Evolutionary conservation across 2,113 vertebrate species (phyloP), one percentile per base, ranked within the genome.

Genomic region (Oryzias woworae): DNA sequence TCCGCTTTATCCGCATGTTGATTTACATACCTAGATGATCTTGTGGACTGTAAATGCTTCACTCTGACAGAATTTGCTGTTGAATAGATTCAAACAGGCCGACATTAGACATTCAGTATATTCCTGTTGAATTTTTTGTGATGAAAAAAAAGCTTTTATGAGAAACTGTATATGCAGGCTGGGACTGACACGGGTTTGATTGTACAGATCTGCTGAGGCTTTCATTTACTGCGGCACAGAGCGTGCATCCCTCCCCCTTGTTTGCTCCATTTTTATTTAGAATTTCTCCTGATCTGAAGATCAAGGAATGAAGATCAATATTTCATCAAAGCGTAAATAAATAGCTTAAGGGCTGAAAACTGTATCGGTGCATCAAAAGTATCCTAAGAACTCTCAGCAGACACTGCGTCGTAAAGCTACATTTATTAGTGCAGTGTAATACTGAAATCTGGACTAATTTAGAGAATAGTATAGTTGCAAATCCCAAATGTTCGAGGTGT

Each of bases 261-360:
- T 67, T 71, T 5, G 16, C 14, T 43, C 48, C 51, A 14, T 53
- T 74, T 76, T 75, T 72, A 64, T 73, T 86, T 83, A 76, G 67
- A 51, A 47, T 66, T 58, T 56, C 41, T 58, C 51, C 42, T 69
- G 45, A 81, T 73, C 71, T 61, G 52, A 78, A 81, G 72, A 82
- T 78, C 49, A 1, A 68, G 7, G 62, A 82, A 77, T 83, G 80
- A 73, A 78, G 83, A 88, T 82, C 78, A 60, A 82, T 69, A 73
- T 81, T 83, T 75, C 69, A 74, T 83, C 73, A 86, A 78, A 78
- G 76, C 36, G 6, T 49, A 72, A 75, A 74, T 62, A 80, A 81
- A 88, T 75, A 79, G 80, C 81, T 20, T 84, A 80, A 87, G 73
- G 68, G 65, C 52, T 77, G 69, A 79, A 87, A 79, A 73, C 56